These are phyloP conservation scores for Elgaria multicarinata DNA, from an alignment of 2,113 vertebrate species.

Conservation along the genomic window DNA sequence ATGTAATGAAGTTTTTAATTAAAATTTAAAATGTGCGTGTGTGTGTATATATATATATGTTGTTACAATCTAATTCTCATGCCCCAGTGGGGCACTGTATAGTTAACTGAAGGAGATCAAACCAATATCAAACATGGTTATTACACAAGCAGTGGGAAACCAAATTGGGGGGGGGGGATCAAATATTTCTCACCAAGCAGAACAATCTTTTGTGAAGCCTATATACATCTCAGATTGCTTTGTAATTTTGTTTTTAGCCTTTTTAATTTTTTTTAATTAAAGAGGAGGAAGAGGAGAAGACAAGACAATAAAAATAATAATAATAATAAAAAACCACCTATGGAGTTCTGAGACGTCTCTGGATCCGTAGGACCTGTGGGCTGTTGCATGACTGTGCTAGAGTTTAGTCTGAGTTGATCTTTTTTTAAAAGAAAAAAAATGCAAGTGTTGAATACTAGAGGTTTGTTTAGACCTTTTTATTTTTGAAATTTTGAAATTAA, in stretches of 20 bases:
- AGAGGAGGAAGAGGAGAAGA: conserved; percentile 58
- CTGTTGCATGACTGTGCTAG: conserved; percentile 86
- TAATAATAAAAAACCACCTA: conserved; percentile 14
- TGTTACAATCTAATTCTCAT: conserved; percentile 76
- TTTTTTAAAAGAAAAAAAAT: conserved; percentile 72
- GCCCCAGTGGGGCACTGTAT: conserved; percentile 81
- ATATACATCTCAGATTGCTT: conserved; percentile 61
- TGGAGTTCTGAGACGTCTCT: conserved; percentile 57
- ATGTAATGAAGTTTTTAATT: conserved; percentile 79
- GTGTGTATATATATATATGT: conserved; percentile 70
- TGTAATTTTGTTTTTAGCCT: conserved; percentile 65
- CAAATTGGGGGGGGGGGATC: conserved; percentile 58
- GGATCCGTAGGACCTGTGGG: conserved; percentile 70
- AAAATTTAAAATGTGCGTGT: conserved; percentile 56
- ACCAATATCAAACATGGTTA: conserved; percentile 62
- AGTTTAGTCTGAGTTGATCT: conserved; percentile 85
- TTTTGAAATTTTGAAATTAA: conserved; percentile 68
- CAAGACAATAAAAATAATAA: conserved; percentile 42
- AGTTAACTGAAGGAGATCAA: conserved; percentile 72
- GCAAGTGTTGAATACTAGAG: conserved; percentile 80
- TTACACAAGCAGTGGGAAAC: conserved; percentile 64
- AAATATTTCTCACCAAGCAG: conserved; percentile 57
- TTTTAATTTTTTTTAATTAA: conserved; percentile 57
- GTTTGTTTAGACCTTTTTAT: conserved; percentile 79
- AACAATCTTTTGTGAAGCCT: conserved; percentile 67